These are phyloP conservation scores for Lucilia cuprina DNA, from an alignment of 1,140 invertebrate genomes.

Conservation along the genomic window DNA sequence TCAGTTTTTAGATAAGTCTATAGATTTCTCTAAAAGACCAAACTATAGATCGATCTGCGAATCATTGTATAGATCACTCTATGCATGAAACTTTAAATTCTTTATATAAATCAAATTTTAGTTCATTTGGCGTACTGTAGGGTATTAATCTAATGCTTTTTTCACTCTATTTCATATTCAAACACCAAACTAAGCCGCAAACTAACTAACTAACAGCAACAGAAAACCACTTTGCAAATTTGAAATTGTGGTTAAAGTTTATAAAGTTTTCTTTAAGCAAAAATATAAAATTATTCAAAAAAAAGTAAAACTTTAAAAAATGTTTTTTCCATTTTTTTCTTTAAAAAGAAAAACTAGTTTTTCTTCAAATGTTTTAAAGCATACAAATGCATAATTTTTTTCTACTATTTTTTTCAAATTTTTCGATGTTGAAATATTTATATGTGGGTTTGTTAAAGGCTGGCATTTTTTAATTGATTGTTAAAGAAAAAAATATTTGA, in stretches of 20 bases:
- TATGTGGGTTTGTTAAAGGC: neutral
- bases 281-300: neutral
- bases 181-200: neutral
- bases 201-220: neutral
- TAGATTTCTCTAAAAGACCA: too few species aligned
- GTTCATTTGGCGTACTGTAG: too few species aligned
- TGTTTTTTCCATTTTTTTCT: neutral
- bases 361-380: neutral
- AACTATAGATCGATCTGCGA: too few species aligned
- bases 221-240: neutral
- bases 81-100: too few species aligned
- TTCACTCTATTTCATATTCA: neutral
- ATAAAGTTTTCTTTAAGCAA: neutral
- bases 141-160: neutral
- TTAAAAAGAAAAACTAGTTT: conserved; percentile 11
- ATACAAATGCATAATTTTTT: neutral
- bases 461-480: neutral
- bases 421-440: neutral
- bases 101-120: too few species aligned
- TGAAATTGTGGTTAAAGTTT: neutral
- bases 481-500: neutral
- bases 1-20: too few species aligned
- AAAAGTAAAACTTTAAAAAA: neutral
- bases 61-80: too few species aligned
- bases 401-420: neutral